These are phyloP conservation scores for Onychomys leucogaster DNA, from an alignment of 2,797 vertebrate genomes.

Conservation along the genomic window DNA sequence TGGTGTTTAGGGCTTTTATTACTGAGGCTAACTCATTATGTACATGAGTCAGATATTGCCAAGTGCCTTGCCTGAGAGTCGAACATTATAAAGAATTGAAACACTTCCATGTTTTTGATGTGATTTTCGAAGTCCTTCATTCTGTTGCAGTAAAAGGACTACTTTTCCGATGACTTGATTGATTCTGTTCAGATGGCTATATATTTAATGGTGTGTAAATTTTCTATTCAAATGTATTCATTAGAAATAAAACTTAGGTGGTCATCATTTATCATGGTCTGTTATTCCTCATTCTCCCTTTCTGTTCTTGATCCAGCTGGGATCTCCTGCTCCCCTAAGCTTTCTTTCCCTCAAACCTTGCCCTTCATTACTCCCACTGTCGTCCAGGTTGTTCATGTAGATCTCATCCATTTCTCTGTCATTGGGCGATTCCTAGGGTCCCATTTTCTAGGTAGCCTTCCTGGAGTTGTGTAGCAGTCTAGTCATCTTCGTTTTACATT, in stretches of 20 bases:
- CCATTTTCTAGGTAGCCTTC: too few species aligned
- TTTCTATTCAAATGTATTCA: constrained; percentile 1
- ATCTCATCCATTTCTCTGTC: too few species aligned
- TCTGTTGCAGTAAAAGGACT: not conserved
- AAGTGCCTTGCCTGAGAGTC: constrained; percentile 18
- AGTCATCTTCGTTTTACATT: too few species aligned
- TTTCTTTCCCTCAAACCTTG: too few species aligned
- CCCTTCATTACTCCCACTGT: too few species aligned
- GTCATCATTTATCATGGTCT: too few species aligned
- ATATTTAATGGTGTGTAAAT: not conserved
- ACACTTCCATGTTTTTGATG: constrained; percentile 19
- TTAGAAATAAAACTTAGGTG: constrained; percentile 46
- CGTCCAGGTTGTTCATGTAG: too few species aligned
- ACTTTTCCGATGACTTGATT: not conserved
- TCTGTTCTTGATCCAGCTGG: too few species aligned
- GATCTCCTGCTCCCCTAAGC: too few species aligned
- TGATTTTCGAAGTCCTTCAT: not conserved
- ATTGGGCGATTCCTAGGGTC: too few species aligned
- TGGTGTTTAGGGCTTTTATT: constrained; percentile 38
- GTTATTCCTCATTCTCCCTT: too few species aligned
- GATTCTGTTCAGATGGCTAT: constrained; percentile 2
- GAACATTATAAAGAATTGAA: not conserved
- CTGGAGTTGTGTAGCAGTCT: too few species aligned
- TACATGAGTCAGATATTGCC: not conserved
- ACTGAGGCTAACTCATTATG: not conserved